Evolutionary conservation across 1,140 invertebrate species (phyloP).

Genomic region (Formica selysi): DNA sequence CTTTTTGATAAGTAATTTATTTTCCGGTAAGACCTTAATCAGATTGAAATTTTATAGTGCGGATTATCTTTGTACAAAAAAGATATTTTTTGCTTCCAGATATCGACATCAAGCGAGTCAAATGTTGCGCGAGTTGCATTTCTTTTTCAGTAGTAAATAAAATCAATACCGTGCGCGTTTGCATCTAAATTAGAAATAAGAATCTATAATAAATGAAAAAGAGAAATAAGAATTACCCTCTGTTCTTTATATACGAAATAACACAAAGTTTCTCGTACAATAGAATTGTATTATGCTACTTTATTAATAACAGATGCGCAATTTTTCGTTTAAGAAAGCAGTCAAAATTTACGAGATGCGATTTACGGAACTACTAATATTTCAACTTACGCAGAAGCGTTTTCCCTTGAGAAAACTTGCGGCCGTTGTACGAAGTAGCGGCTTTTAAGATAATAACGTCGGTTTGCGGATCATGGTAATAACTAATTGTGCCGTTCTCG

Average conservation of each 20-base stretch:
- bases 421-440: slow-evolving; percentile 49
- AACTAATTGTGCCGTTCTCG: slow-evolving; percentile 59
- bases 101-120: background rate
- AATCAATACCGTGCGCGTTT: background rate
- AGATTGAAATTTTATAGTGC: slow-evolving; percentile 29
- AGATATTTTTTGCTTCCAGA: background rate
- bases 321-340: slow-evolving; percentile 44
- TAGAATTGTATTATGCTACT: background rate
- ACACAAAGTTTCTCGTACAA: background rate
- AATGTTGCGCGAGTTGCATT: background rate
- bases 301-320: slow-evolving; percentile 37
- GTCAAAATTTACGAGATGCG: slow-evolving; percentile 30
- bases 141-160: background rate
- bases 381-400: slow-evolving; percentile 45
- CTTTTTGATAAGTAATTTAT: background rate
- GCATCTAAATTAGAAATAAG: too few relatives aligned
- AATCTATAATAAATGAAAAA: background rate
- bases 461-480: slow-evolving; percentile 58
- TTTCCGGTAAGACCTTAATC: slow-evolving; percentile 54
- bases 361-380: slow-evolving; percentile 52
- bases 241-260: background rate
- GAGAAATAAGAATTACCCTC: background rate
- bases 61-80: slow-evolving; percentile 39
- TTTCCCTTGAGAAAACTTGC: slow-evolving; percentile 38
- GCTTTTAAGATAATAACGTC: slow-evolving; percentile 60